phyloP scores from a whole-genome alignment of 2,888 invertebrate genomes.

The Athetis lepigone region DNA sequence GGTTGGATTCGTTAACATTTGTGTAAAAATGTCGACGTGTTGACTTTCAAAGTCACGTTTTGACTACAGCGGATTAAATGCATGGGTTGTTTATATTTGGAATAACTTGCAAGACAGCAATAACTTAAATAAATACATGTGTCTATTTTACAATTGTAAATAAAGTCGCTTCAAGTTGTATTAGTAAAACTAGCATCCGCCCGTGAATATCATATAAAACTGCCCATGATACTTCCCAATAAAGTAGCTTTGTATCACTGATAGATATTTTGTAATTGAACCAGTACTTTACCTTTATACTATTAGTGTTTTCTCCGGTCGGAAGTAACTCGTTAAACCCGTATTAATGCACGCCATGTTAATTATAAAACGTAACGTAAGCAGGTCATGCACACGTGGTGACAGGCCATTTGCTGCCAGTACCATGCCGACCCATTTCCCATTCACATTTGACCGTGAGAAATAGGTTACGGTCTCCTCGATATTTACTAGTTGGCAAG shows the following conservation, averaged over 20 bases:
- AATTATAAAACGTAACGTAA: conserved; percentile 17
- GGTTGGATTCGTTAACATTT: conserved; percentile 26
- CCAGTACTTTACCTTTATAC: too few species aligned
- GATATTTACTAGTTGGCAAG: conserved; percentile 9
- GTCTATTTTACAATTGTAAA: neutral
- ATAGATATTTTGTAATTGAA: too few species aligned
- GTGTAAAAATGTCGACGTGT: conserved; percentile 11
- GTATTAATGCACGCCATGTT: conserved; percentile 6
- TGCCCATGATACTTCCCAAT: too few species aligned
- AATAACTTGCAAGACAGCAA: conserved; percentile 2
- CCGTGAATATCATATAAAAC: too few species aligned
- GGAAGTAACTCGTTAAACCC: conserved; percentile 18
- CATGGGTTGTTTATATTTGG: conserved; percentile 4
- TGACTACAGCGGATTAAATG: neutral
- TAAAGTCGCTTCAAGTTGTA: neutral
- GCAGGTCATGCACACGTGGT: conserved; percentile 32
- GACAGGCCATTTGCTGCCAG: conserved; percentile 32
- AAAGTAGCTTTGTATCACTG: too few species aligned
- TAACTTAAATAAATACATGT: neutral
- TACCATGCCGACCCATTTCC: conserved; percentile 37
- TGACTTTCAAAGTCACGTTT: conserved; percentile 29
- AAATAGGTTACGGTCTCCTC: conserved; percentile 40
- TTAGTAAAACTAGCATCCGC: too few species aligned
- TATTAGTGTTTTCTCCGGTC: neutral
- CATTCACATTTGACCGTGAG: conserved; percentile 49